These are phyloP conservation scores for Ceratina australensis DNA, from an alignment of 1,140 invertebrate genomes.

Conservation along the genomic window DNA sequence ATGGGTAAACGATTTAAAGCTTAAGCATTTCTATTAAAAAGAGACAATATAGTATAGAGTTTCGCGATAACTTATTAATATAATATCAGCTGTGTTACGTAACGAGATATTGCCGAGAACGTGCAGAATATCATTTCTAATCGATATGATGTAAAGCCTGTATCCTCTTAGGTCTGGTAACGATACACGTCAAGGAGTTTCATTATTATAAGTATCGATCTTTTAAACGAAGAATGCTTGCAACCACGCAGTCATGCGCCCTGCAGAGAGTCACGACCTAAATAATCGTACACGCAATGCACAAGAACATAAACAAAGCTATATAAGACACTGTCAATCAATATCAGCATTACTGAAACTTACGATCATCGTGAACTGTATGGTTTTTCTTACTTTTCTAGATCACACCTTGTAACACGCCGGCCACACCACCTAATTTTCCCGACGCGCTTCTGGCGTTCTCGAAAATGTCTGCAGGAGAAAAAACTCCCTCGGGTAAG, in stretches of 20 bases:
- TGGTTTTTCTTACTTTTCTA: conserved; percentile 78
- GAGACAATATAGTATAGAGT: neutral
- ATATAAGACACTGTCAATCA: neutral
- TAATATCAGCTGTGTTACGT: neutral
- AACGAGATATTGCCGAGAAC: neutral
- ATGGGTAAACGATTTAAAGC: too few species aligned
- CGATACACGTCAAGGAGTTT: neutral
- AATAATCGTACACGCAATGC: conserved; percentile 31
- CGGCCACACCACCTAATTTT: conserved; percentile 94
- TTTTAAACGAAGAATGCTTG: conserved; percentile 33
- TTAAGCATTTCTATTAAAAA: neutral
- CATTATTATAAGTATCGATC: conserved; percentile 34
- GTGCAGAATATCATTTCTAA: conserved; percentile 5
- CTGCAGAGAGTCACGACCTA: conserved; percentile 31
- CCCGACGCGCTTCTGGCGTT: conserved; percentile 91
- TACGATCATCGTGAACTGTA: neutral
- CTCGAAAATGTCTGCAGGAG: conserved; percentile 87
- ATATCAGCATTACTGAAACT: neutral
- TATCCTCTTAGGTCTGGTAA: neutral
- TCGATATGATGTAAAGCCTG: neutral
- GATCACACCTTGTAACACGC: conserved; percentile 93
- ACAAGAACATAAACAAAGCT: conserved; percentile 27
- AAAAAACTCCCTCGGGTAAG: conserved; percentile 77
- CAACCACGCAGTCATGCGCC: conserved; percentile 24
- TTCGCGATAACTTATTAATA: neutral